Conservation (phyloP, 2,888 invertebrate genomes). For the Sycophila texana region DNA sequence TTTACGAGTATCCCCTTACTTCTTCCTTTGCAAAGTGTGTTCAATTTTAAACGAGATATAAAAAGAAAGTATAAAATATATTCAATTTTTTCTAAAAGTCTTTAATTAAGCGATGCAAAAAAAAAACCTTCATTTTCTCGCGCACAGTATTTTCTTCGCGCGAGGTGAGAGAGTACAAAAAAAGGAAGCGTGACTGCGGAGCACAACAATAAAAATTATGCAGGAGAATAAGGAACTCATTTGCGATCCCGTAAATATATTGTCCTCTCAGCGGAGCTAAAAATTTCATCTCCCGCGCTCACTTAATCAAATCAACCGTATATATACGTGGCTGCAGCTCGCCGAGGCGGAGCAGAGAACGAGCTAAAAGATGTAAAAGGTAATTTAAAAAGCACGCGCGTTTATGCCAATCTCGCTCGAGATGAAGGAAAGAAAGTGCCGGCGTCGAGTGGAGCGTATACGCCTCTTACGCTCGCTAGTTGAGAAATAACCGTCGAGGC, state of each 20-base stretch:
- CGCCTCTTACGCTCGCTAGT: constrained; percentile 45
- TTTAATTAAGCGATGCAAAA: no score
- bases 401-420: constrained; percentile 53
- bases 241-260: constrained; percentile 53
- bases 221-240: constrained; percentile 49
- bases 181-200: background rate
- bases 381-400: constrained; percentile 56
- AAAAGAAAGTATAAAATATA: no score
- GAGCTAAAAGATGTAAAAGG: constrained; percentile 54
- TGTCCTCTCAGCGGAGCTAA: constrained; percentile 50
- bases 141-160: background rate
- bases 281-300: constrained; percentile 49
- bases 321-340: background rate
- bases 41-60: no score
- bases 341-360: background rate
- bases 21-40: no score
- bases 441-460: constrained; percentile 19
- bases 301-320: constrained; percentile 49
- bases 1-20: no score
- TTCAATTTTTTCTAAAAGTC: no score
- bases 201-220: constrained; percentile 42
- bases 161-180: background rate
- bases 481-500: constrained; percentile 57
- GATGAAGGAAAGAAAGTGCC: background rate
- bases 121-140: no score